Base-by-base conservation (phyloP, 1,140 invertebrate genomes). In the Drosophila pandora region DNA sequence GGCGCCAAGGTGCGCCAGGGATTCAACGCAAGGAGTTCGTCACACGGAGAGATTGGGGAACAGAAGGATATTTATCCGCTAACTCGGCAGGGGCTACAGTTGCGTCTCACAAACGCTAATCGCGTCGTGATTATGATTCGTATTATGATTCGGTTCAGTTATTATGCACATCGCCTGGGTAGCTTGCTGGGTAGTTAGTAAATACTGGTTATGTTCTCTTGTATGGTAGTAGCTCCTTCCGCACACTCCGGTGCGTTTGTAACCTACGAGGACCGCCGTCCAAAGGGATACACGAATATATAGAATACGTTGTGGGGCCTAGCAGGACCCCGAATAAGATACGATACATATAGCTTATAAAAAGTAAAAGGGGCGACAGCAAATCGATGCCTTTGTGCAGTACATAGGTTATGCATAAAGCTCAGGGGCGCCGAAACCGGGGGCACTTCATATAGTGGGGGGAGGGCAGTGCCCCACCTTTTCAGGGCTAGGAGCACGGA, bases 81-180 rank as follows among this genome's bases (percentile, higher is more conserved):
- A 49, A 48, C 49, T 75, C 55, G 82, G 82, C 82, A 87, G 75
- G 83, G 82, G 82, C 82, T 87, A 87, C 82, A 88, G 78, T 82
- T 87, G 82, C 82, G 82, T 85, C 62, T 82, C 73, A 82, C 65
- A 78, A 83, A 83, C 32, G 83, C 69, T 87, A 57, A 62, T 73
- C 53, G 53, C 59, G 17, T 17, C 17, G 17, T 17, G 17, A 17
- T 17, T 17, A 28, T 28, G 5, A 28, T 6, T 28, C 65, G 48
- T 87, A 75, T 87, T 87, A 77, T 65, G 63, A 41, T 84, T 75
- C 61, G 64, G 56, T 59, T 75, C 61, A 67, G 56, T 59, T 83
- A 82, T 83, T 85, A 85, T 85, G 84, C 79, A 87, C 83, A 87
- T 87, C 83, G 84, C 84, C 83, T 88, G 83, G 83, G 83, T 88